Conservation (phyloP, 1,140 invertebrate genomes). For the Drosophila sturtevanti region DNA sequence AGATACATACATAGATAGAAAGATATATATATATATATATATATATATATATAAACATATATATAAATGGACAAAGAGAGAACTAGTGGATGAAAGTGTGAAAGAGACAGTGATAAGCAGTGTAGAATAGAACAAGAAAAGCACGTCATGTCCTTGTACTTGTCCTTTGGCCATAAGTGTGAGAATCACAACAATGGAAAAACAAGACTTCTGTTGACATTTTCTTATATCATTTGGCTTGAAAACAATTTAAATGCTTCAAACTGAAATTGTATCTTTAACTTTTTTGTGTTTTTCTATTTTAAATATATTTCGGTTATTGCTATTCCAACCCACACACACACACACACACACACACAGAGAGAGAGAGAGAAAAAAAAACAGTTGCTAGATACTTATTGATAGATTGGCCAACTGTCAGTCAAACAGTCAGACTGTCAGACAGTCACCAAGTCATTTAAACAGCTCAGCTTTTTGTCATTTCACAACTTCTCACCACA, state of each 20-base stretch:
- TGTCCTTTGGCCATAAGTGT: neutral
- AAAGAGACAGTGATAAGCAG: conserved; percentile 21
- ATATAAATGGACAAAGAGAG: neutral
- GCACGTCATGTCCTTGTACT: neutral
- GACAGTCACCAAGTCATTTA: conserved; percentile 25
- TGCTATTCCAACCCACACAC: conserved; percentile 16
- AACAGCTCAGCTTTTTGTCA: conserved; percentile 19
- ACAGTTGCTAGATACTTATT: conserved; percentile 20
- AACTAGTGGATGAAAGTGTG: neutral
- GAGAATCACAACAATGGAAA: neutral
- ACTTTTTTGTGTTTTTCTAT: neutral
- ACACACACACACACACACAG: too few relatives aligned
- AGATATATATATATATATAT: neutral
- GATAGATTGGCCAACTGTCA: conserved; percentile 47
- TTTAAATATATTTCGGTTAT: conserved; percentile 2
- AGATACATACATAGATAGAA: conserved; percentile 24
- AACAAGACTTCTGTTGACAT: neutral
- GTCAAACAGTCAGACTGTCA: conserved; percentile 31
- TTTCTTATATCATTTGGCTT: neutral
- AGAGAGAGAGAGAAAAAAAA: neutral
- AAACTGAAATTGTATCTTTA: neutral
- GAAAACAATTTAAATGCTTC: neutral
- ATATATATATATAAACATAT: too few relatives aligned
- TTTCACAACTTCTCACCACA: conserved; percentile 43
- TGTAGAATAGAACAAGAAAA: neutral